phyloP scores from a whole-genome alignment of 1,140 invertebrate species.

The Reticulitermes speratus region DNA sequence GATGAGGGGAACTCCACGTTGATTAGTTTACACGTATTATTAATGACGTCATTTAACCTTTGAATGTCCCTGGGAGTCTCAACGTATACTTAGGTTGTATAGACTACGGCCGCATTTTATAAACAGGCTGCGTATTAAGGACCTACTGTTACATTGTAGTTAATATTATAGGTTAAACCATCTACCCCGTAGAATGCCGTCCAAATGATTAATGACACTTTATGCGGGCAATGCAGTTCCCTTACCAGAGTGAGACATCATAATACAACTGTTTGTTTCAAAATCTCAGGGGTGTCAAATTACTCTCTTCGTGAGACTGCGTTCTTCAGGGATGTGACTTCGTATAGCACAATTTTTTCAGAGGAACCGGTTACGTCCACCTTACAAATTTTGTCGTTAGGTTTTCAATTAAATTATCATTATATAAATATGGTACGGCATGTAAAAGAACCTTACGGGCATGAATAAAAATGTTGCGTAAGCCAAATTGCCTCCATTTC shows the following conservation, averaged over 20 bases:
- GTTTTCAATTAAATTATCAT: too few relatives aligned
- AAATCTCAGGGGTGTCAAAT: neutral
- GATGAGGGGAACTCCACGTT: slow-evolving; percentile 21
- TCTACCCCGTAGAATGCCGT: neutral
- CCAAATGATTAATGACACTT: neutral
- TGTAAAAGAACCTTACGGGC: too few relatives aligned
- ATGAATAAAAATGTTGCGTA: too few relatives aligned
- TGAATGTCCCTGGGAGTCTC: slow-evolving; percentile 15
- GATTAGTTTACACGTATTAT: slow-evolving; percentile 31
- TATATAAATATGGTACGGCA: too few relatives aligned
- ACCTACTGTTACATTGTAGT: slow-evolving; percentile 11
- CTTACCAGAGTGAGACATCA: neutral
- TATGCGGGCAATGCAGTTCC: neutral
- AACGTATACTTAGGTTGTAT: neutral
- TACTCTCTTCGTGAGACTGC: neutral
- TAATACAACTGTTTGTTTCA: neutral
- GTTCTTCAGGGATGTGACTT: too few relatives aligned
- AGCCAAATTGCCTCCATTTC: too few relatives aligned
- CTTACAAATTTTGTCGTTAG: too few relatives aligned
- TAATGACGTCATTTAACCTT: slow-evolving; percentile 32
- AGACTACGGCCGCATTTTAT: neutral
- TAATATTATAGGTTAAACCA: slow-evolving; percentile 18
- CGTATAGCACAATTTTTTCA: too few relatives aligned
- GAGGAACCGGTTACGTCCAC: too few relatives aligned
- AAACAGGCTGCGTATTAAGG: neutral